phyloP scores from a whole-genome alignment of 1,140 invertebrate species.

The Heliconius hewitsoni region DNA sequence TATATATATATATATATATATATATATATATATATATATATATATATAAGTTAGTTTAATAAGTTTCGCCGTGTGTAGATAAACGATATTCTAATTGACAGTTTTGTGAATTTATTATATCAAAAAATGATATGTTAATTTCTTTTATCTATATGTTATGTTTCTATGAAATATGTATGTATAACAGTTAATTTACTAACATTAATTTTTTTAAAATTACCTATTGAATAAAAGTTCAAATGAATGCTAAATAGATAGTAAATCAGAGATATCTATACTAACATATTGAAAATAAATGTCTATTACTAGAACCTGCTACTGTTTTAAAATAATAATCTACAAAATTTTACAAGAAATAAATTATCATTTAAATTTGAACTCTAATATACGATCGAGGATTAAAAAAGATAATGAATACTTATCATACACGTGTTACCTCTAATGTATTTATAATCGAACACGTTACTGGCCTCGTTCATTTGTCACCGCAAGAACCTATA shows the following conservation, averaged over 20 bases:
- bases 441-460: constrained; percentile 41
- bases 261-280: neutral
- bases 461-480: constrained; percentile 31
- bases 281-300: neutral
- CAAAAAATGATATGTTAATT: neutral
- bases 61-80: neutral
- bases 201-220: neutral
- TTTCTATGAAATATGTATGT: neutral
- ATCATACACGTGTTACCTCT: constrained; percentile 28
- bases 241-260: neutral
- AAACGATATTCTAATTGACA: constrained; percentile 21
- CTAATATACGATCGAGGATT: constrained; percentile 19
- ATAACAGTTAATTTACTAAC: neutral
- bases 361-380: constrained; percentile 8
- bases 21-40: too few species aligned
- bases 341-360: neutral
- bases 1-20: too few species aligned
- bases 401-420: constrained; percentile 36
- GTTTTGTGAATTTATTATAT: neutral
- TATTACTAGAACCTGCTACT: neutral
- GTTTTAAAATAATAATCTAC: neutral
- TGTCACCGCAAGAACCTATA: constrained; percentile 36
- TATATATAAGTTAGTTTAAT: neutral
- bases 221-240: neutral
- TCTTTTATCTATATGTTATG: neutral